Conservation (phyloP, 2,797 vertebrate genomes). For the Muraenolepis orangiensis region DNA sequence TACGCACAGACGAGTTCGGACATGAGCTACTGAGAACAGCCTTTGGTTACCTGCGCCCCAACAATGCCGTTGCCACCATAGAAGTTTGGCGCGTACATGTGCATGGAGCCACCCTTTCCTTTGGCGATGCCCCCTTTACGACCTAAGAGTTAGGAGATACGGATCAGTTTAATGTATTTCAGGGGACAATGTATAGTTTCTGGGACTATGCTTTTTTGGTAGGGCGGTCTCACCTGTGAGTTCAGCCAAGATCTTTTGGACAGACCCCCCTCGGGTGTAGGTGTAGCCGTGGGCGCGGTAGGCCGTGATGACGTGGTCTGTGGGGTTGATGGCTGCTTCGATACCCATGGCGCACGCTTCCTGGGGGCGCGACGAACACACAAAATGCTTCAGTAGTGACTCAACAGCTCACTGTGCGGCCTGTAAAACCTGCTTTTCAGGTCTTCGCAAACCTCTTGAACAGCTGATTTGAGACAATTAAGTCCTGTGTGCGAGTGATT, state of each 20-base stretch:
- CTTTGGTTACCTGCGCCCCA: conserved; percentile 85
- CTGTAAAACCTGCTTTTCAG: too few relatives aligned
- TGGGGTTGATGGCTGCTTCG: conserved; percentile 80
- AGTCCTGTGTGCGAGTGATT: too few relatives aligned
- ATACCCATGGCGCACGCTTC: conserved; percentile 93
- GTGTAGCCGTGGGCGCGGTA: conserved; percentile 90
- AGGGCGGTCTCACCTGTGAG: conserved; percentile 83
- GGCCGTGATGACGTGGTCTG: conserved; percentile 92
- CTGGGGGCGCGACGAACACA: conserved; percentile 57
- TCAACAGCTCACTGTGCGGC: not conserved
- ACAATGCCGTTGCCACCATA: conserved; percentile 97
- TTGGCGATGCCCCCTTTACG: conserved; percentile 86
- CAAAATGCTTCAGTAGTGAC: not conserved
- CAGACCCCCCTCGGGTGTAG: conserved; percentile 81
- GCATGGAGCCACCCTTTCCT: conserved; percentile 96
- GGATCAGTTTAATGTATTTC: too few relatives aligned
- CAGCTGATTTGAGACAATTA: too few relatives aligned
- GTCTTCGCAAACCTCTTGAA: too few relatives aligned
- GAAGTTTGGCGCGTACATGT: conserved; percentile 90
- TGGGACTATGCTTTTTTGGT: too few relatives aligned
- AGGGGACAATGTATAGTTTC: too few relatives aligned
- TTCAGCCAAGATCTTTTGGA: conserved; percentile 86
- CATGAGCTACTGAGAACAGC: not conserved
- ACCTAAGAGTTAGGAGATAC: conserved; percentile 64
- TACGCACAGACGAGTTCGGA: not conserved